Evolutionary conservation across 2,888 invertebrate species (phyloP), one percentile per base, ranked within the genome.

Genomic region (Drosophila pseudotakahashii): DNA sequence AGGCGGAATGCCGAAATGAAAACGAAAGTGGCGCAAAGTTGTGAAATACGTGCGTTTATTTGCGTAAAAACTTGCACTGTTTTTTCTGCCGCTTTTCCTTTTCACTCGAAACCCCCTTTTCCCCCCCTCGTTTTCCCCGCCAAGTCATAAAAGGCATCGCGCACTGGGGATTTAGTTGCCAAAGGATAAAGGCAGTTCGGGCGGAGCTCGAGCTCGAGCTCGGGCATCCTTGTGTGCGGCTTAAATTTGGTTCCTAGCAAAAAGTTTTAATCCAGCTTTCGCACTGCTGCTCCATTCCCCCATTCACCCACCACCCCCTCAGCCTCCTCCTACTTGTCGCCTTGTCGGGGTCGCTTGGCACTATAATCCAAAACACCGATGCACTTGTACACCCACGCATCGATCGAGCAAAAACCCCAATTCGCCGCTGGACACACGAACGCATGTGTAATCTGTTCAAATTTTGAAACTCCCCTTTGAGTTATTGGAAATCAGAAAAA

Each of bases 1-100:
- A 39, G 54, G 9, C 39, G 37, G 51, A 70, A 60, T 51, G 54
- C 14, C 39, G 48, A 60, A 70, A 78, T 63, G 59, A 79, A 81
- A 81, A 81, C 74, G 66, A 82, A 82, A 80, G 77, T 82, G 75
- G 73, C 77, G 81, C 62, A 80, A 82, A 82, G 73, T 82, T 82
- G 81, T 75, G 81, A 85, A 85, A 85, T 83, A 79, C 79, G 82
- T 82, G 86, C 86, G 83, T 85, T 82, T 82, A 82, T 82, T 82
- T 82, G 83, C 83, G 77, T 79, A 75, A 79, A 82, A 82, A 85
- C 77, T 82, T 82, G 78, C 73, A 68, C 47, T 60, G 45, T 52
- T 48, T 48, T 37, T 52, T 34, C 39, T n/a, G 37, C 34, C 13
- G 19, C 50, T 59, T 54, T 39, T 36, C 30, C 4, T 13, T 37